Percentiles rank a stretch among this genome's conserved stretches.
Conservation (phyloP, 2,113 vertebrate species). For the Hassar affinis region DNA sequence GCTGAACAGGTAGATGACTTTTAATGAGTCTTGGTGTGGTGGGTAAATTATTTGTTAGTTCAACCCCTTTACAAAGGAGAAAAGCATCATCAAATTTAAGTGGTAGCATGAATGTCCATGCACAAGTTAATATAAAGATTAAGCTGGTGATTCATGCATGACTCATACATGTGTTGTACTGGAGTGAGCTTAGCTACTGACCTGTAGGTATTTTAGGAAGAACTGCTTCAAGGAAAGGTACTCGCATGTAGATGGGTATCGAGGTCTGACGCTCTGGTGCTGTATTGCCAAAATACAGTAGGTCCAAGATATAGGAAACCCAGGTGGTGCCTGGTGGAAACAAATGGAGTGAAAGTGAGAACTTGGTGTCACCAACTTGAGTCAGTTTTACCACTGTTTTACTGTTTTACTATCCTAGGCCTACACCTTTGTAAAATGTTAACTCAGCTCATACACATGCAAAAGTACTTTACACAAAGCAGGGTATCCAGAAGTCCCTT, state of each 20-base stretch:
- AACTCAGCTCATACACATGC: background rate
- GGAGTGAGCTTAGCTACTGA: slow-evolving; percentile 1
- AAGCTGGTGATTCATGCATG: background rate
- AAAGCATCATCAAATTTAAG: background rate
- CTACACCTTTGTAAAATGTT: background rate
- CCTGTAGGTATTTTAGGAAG: slow-evolving; percentile 30
- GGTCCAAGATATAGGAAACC: slow-evolving; percentile 73
- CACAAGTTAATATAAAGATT: background rate
- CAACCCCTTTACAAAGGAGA: slow-evolving; percentile 15
- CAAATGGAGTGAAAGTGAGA: background rate
- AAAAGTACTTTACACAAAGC: background rate
- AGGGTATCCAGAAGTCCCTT: background rate
- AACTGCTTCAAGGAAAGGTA: slow-evolving; percentile 69
- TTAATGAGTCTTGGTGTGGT: slow-evolving; percentile 67
- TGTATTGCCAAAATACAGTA: slow-evolving; percentile 60
- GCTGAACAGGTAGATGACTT: slow-evolving; percentile 66
- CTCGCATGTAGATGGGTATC: slow-evolving; percentile 59
- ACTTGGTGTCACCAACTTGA: background rate
- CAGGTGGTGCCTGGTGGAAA: slow-evolving; percentile 67
- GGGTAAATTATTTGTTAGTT: slow-evolving; percentile 20
- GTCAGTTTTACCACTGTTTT: too few species aligned
- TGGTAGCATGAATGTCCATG: background rate
- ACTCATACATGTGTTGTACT: background rate
- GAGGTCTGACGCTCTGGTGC: slow-evolving; percentile 55
- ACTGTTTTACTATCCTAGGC: background rate